Evolutionary conservation across 2,888 invertebrate species (phyloP).

Genomic region (Stenolophus ochropezus): DNA sequence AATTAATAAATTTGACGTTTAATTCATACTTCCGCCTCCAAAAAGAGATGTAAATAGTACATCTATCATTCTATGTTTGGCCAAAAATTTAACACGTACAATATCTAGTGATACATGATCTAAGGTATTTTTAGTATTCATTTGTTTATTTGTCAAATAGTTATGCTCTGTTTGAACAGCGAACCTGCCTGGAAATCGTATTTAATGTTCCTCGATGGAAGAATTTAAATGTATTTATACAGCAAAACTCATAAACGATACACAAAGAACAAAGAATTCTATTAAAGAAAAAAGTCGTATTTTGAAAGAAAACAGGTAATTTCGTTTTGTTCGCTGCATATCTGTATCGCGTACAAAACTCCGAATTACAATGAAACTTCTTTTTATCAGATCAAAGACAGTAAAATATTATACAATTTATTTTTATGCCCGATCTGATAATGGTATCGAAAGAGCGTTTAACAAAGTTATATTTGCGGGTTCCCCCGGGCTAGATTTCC

Average conservation of each 20-base stretch:
- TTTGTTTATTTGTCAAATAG: no score
- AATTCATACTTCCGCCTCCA: no score
- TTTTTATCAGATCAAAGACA: conserved; percentile 52
- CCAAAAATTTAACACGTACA: no score
- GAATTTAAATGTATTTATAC: not conserved
- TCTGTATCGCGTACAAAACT: conserved; percentile 38
- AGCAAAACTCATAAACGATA: conserved; percentile 25
- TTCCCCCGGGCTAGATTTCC: conserved; percentile 42
- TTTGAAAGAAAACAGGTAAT: conserved; percentile 43
- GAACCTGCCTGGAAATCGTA: no score
- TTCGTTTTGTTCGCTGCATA: conserved; percentile 34
- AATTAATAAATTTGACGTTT: no score
- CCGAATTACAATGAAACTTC: conserved; percentile 46
- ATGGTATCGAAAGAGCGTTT: conserved; percentile 57
- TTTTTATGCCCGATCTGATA: conserved; percentile 57
- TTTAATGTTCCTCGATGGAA: not conserved
- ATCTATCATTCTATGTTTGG: no score
- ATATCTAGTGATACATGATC: no score
- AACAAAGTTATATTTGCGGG: conserved; percentile 55
- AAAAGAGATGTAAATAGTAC: no score
- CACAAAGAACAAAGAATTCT: conserved; percentile 15
- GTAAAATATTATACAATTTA: conserved; percentile 58
- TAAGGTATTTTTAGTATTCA: no score
- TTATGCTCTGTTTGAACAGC: no score
- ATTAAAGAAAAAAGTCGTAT: conserved; percentile 33